Evolutionary conservation across 37 sponge, comb jelly and placozoan genomes (phyloP).

Genomic region (Spongia lamella): DNA sequence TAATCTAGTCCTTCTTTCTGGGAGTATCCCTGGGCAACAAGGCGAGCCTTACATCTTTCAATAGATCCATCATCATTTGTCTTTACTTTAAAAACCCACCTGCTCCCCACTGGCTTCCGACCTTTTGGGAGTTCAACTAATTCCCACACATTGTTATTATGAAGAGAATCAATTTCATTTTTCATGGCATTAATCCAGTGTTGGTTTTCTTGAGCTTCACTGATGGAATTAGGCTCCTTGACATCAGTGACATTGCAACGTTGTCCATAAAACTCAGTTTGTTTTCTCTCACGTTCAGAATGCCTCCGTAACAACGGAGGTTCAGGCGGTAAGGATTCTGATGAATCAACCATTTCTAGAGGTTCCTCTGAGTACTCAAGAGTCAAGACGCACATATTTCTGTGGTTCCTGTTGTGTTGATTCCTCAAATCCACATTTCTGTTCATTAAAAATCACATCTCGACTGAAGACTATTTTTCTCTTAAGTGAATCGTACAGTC

Average conservation of each 20-base stretch:
- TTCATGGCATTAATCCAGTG: conserved; percentile 43
- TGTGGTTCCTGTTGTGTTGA: too few species aligned
- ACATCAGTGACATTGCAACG: not conserved
- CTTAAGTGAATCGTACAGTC: conserved; percentile 38
- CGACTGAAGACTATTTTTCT: conserved; percentile 35
- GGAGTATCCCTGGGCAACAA: conserved; percentile 55
- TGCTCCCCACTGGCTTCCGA: conserved; percentile 53
- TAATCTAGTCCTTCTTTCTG: conserved; percentile 57
- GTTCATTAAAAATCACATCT: conserved; percentile 59
- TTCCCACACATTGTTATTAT: conserved; percentile 55
- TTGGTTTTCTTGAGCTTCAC: not conserved
- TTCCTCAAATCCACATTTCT: conserved; percentile 26
- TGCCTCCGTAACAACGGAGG: not conserved
- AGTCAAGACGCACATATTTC: too few species aligned
- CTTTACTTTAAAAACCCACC: conserved; percentile 61
- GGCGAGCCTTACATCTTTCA: conserved; percentile 52
- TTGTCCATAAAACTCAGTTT: not conserved
- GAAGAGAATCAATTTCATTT: conserved; percentile 47
- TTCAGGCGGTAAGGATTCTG: too few species aligned
- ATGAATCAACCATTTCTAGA: too few species aligned
- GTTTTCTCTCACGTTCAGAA: not conserved
- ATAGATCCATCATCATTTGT: conserved; percentile 37
- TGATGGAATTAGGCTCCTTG: not conserved
- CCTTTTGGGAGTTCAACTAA: conserved; percentile 45
- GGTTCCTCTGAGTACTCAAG: too few species aligned